Evolutionary conservation across 2,888 invertebrate species (phyloP).

Genomic region (Drosophila anomalata): DNA sequence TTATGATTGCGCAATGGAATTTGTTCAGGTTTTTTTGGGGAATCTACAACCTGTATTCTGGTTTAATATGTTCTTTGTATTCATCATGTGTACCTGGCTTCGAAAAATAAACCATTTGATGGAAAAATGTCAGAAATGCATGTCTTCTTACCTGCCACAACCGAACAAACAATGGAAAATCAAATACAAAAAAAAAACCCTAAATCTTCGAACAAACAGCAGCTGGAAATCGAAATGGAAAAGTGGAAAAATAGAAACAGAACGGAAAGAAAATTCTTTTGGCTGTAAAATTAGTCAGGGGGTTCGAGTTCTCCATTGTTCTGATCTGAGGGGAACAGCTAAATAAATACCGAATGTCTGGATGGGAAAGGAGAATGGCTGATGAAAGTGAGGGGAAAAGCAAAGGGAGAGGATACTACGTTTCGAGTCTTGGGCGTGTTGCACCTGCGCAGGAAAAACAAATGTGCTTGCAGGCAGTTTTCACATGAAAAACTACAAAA

Average conservation of each 20-base stretch:
- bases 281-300: constrained; percentile 1
- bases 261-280: constrained; percentile 46
- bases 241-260: constrained; percentile 42
- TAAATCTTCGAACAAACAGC: constrained; percentile 43
- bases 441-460: constrained; percentile 62
- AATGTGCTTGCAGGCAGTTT: constrained; percentile 24
- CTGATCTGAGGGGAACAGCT: constrained; percentile 41
- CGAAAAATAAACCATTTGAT: constrained; percentile 40
- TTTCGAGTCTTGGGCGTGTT: constrained; percentile 53
- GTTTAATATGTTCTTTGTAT: not conserved
- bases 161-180: constrained; percentile 51
- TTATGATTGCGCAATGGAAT: constrained; percentile 13
- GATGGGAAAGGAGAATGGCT: constrained; percentile 54
- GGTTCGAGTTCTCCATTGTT: constrained; percentile 21
- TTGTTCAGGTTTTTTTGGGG: constrained; percentile 8
- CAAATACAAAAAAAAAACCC: constrained; percentile 46
- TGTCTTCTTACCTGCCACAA: constrained; percentile 42
- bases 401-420: constrained; percentile 12
- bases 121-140: constrained; percentile 50
- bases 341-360: constrained; percentile 64
- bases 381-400: constrained; percentile 3
- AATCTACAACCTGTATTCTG: constrained; percentile 15
- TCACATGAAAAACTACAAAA: constrained; percentile 62
- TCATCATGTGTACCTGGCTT: constrained; percentile 21
- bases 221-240: constrained; percentile 27